Base-by-base conservation (phyloP, 2,888 invertebrate species). In the Catocala fraxini region DNA sequence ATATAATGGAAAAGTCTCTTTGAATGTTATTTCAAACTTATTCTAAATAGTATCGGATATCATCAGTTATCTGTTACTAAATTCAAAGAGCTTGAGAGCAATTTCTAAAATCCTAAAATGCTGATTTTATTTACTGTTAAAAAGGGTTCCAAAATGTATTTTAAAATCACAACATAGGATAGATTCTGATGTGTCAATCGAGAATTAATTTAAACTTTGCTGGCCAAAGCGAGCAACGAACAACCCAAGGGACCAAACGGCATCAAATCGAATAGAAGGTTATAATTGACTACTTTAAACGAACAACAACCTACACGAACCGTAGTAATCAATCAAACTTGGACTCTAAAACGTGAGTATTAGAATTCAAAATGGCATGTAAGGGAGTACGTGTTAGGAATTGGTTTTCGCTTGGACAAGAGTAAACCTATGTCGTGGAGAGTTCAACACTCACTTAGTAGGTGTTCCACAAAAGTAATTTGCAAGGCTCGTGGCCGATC, bases 121-220 rank as follows among this genome's bases (percentile, higher is more conserved):
- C 72, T 67, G 51, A 68, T 65, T 75, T 80, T 75, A 75, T 79
- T 79, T 77, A 79, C 79, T 81, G 77, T 77, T 78, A 78, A 83
- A 84, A 82, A 77, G 80, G 74, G 35, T 39, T 78, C 75, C 79
- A 77, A 73, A 74, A 83, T 83, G 85, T 82, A 82, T 86, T 90
- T 87, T 84, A 86, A 90, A 91, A 91, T 89, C 88, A 86, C 82
- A 84, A 82, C 83, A 84, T 84, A 80, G 85, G 82, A 83, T 83
- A 84, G 87, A 88, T 87, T 87, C 81, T 87, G 87, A 89, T 90
- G 87, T 91, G 90, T 90, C 92, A 91, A 92, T 91, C 85, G 86
- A 84, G 88, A 92, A 92, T 92, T 92, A 91, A 93, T 93, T 93
- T 91, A 92, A 93, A 92, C 89, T 92, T 92, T 88, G 86, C 88